phyloP scores from a whole-genome alignment of 53 echinoderm and acorn worm genomes.

The Arbacia lixula region DNA sequence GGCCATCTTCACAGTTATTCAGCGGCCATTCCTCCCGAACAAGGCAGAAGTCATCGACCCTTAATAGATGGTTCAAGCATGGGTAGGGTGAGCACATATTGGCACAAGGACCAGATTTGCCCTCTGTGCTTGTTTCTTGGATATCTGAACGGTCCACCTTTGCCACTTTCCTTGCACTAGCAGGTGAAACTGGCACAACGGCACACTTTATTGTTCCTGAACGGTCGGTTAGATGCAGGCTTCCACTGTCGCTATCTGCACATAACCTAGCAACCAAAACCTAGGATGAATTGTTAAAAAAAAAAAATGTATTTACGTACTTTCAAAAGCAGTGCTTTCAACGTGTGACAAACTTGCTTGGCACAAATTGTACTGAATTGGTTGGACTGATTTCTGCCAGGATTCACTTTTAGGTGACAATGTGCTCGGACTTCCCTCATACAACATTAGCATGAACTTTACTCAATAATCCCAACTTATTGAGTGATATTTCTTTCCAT shows the following conservation, averaged over 20 bases:
- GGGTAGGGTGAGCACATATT: constrained; percentile 13
- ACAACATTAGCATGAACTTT: too few relatives aligned
- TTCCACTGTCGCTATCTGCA: neutral
- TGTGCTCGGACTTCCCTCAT: too few relatives aligned
- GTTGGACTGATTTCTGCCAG: too few relatives aligned
- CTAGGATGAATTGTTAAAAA: too few relatives aligned
- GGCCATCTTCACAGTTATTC: neutral
- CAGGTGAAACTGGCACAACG: constrained; percentile 11
- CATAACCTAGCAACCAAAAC: constrained; percentile 30
- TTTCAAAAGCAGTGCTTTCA: too few relatives aligned
- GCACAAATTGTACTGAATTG: too few relatives aligned
- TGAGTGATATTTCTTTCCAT: too few relatives aligned
- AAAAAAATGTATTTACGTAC: too few relatives aligned
- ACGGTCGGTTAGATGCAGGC: constrained; percentile 1
- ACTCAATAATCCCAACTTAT: too few relatives aligned
- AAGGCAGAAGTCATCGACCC: constrained; percentile 36
- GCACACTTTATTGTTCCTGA: constrained; percentile 30
- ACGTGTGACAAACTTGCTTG: too few relatives aligned
- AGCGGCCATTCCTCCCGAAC: neutral
- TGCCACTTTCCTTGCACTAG: neutral
- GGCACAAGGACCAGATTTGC: neutral
- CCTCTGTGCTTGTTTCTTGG: neutral
- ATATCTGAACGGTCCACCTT: neutral
- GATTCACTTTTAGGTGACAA: too few relatives aligned
- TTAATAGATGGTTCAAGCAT: constrained; percentile 30